phyloP scores from a whole-genome alignment of 2,113 vertebrate species.

The Tenrec ecaudatus region DNA sequence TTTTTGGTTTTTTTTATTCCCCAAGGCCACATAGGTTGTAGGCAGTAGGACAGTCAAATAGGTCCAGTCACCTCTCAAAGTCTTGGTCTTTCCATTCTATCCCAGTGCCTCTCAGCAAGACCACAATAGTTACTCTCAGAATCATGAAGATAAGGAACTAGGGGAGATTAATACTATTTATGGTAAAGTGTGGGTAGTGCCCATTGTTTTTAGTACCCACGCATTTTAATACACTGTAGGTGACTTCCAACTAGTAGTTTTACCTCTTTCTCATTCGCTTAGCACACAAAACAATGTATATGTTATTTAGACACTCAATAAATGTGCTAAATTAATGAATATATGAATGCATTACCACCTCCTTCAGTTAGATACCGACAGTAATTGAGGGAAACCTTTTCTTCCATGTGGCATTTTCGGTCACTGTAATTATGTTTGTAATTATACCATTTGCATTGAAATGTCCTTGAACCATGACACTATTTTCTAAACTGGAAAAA shows the following conservation, averaged over 20 bases:
- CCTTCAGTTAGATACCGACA: not conserved
- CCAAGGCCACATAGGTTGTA: not conserved
- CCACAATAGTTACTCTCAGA: not conserved
- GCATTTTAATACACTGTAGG: not conserved
- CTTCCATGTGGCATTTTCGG: not conserved
- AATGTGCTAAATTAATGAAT: not conserved
- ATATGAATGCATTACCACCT: not conserved
- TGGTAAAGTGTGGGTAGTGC: not conserved
- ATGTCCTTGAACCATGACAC: not conserved
- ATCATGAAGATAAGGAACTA: not conserved
- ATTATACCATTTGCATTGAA: not conserved
- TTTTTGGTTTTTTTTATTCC: not conserved
- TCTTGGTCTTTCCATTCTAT: not conserved
- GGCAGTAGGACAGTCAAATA: not conserved
- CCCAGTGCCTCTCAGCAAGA: not conserved
- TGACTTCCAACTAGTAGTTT: not conserved
- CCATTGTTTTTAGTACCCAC: not conserved
- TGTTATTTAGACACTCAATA: not conserved
- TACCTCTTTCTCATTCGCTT: not conserved
- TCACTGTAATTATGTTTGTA: not conserved
- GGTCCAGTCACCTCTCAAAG: not conserved
- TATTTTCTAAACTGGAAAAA: conserved; percentile 18
- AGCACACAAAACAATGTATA: not conserved
- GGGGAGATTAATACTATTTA: not conserved
- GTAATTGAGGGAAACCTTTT: not conserved